These are phyloP conservation scores for Arothron firmamentum DNA, from an alignment of 2,113 vertebrate genomes.

Conservation along the genomic window DNA sequence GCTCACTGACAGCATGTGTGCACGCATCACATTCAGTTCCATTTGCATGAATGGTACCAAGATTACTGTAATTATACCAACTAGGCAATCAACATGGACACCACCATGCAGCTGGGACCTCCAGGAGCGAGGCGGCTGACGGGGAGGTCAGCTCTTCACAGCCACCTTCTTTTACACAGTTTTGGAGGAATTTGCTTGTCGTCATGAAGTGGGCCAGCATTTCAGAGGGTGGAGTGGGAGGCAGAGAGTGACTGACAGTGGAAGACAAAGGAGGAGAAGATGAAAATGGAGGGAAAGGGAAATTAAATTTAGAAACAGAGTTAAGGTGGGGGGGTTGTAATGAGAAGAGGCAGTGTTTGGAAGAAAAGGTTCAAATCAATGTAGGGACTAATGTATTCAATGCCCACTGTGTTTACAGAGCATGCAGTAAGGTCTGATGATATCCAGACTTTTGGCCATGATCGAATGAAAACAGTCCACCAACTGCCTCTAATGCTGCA, in stretches of 20 bases:
- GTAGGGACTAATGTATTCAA: conserved; percentile 60
- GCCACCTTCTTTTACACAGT: conserved; percentile 9
- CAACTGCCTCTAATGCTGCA: conserved; percentile 35
- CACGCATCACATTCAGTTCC: background rate
- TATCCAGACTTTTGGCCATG: conserved; percentile 70
- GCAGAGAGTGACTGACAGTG: conserved; percentile 17
- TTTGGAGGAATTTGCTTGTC: background rate
- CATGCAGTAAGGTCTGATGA: conserved; percentile 57
- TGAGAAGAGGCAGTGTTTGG: conserved; percentile 32
- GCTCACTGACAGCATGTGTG: too few species aligned
- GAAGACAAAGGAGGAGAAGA: conserved; percentile 18
- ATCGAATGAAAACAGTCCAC: conserved; percentile 68
- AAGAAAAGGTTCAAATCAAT: conserved; percentile 57
- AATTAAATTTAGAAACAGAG: conserved; percentile 26
- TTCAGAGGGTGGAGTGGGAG: background rate
- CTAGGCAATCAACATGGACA: conserved; percentile 78
- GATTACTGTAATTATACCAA: conserved; percentile 81
- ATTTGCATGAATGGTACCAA: background rate
- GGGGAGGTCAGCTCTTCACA: conserved; percentile 33
- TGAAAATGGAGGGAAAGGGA: conserved; percentile 6
- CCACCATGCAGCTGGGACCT: conserved; percentile 54
- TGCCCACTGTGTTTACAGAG: conserved; percentile 65
- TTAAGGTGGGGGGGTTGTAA: background rate
- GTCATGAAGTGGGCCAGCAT: too few species aligned
- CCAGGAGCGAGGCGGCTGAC: conserved; percentile 14